phyloP scores from a whole-genome alignment of 2,113 vertebrate species.

The Microtus oregoni region DNA sequence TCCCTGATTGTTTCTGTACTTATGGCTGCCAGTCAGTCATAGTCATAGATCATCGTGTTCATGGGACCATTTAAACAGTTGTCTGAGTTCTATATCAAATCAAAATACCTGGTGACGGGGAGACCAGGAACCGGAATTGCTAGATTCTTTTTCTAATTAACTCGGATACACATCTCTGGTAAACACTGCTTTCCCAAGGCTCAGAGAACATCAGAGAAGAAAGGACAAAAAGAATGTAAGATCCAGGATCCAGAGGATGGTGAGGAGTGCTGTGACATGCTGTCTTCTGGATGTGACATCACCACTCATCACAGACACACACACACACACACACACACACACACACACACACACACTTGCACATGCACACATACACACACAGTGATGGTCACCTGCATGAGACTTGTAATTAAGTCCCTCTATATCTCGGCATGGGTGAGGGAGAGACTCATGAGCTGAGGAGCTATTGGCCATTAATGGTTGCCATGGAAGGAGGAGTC shows the following conservation, averaged over 20 bases:
- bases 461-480: not conserved
- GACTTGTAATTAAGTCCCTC: not conserved
- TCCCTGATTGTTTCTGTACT: not conserved
- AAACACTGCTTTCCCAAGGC: conserved; percentile 67
- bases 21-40: not conserved
- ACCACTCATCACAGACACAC: too few species aligned
- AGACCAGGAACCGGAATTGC: not conserved
- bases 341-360: too few species aligned
- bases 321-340: too few species aligned
- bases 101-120: not conserved
- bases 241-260: not conserved
- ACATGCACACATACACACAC: not conserved
- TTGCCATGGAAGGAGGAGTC: not conserved
- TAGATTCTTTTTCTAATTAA: not conserved
- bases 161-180: not conserved
- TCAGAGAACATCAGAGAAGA: not conserved
- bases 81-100: not conserved
- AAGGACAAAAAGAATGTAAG: not conserved
- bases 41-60: not conserved
- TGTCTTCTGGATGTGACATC: not conserved
- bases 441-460: not conserved
- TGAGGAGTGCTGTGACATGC: not conserved
- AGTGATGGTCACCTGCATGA: not conserved
- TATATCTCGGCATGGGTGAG: not conserved
- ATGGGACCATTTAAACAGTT: not conserved